These are phyloP conservation scores for Tenthredo mesomela DNA, from an alignment of 2,888 invertebrate species.

Conservation along the genomic window DNA sequence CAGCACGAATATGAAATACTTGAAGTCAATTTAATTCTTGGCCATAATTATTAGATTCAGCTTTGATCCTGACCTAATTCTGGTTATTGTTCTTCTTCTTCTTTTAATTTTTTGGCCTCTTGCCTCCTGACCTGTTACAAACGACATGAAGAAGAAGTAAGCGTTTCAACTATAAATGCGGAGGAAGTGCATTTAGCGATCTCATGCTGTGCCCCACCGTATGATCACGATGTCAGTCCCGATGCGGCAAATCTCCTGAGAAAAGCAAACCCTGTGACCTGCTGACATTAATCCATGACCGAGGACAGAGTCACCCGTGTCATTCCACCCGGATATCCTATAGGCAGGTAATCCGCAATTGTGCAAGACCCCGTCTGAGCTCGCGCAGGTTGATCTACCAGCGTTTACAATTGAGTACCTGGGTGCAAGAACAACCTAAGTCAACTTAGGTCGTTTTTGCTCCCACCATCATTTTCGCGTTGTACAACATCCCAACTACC, in stretches of 20 bases:
- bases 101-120: too few species aligned
- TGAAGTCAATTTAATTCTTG: neutral
- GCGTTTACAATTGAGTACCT: too few species aligned
- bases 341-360: neutral
- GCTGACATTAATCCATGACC: constrained; percentile 9
- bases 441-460: too few species aligned
- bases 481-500: too few species aligned
- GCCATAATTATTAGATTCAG: neutral
- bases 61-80: neutral
- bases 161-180: neutral
- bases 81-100: too few species aligned
- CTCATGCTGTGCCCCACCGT: neutral
- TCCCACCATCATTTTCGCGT: too few species aligned
- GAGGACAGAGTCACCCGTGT: neutral
- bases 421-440: too few species aligned
- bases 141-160: neutral
- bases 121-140: neutral
- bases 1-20: constrained; percentile 12
- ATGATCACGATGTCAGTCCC: neutral
- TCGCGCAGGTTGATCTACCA: neutral
- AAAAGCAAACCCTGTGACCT: neutral
- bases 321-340: neutral
- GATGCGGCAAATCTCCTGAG: neutral
- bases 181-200: neutral
- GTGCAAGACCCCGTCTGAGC: neutral